A percentile compares a stretch with the other conserved stretches of the same genome.
Evolutionary conservation across 2,113 vertebrate genomes (phyloP).

Genomic region (Cariama cristata): DNA sequence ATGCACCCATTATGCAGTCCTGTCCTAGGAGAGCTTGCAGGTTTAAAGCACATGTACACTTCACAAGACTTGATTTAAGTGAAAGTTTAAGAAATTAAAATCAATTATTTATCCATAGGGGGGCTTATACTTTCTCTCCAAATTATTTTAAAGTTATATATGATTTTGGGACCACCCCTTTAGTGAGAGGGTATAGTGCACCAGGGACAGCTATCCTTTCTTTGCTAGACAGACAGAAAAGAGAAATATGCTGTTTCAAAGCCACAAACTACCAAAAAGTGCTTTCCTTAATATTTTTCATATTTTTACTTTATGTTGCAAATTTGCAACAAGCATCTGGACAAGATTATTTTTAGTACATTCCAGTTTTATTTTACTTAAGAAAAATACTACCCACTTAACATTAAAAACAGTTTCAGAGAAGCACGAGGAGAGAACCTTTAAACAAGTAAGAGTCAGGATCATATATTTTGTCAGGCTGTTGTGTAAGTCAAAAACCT

Average conservation of each 20-base stretch:
- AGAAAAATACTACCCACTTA: background rate
- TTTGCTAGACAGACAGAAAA: background rate
- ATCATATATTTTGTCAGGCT: background rate
- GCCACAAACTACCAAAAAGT: background rate
- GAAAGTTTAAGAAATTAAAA: background rate
- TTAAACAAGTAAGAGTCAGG: background rate
- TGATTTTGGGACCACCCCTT: background rate
- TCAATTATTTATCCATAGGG: background rate
- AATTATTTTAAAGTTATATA: background rate
- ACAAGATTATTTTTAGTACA: background rate
- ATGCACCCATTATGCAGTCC: background rate
- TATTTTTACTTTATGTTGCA: background rate
- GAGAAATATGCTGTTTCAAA: background rate
- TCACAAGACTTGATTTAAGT: background rate
- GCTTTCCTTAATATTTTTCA: background rate
- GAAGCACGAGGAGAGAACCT: background rate
- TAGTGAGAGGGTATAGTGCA: background rate
- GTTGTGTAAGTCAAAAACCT: background rate
- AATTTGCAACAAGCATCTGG: background rate
- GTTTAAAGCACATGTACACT: background rate
- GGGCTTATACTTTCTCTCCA: background rate
- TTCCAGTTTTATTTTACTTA: background rate
- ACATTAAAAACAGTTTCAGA: background rate
- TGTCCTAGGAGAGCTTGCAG: background rate
- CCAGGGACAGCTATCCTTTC: background rate